Base-by-base conservation (phyloP, 37 sponge, comb jelly and placozoan species). In the Dysidea cf. avara region DNA sequence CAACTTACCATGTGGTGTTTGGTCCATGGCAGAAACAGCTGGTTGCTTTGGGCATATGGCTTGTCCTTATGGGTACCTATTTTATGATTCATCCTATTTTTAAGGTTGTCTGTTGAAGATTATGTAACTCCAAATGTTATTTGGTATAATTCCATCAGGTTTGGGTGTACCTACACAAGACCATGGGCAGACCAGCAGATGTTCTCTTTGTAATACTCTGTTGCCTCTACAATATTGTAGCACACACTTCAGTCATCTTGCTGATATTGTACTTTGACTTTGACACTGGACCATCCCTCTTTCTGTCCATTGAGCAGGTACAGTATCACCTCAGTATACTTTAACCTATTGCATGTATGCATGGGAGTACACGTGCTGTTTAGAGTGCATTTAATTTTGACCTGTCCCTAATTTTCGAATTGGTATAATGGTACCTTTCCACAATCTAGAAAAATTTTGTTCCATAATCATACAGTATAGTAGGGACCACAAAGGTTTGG, bases 281-380 rank as follows among this genome's bases (percentile, higher is more conserved):
- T 7, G 75, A 76, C 2, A 81, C 87, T 5, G 87, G 72, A 0
- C 73, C 92, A 0, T 31, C 92, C 0, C 47, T 86, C 0, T 62
- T 83, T 18, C 75, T 92, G 61, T 56, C 80, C 17, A 53, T 87
- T 3, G 92, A 92, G 47, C 87, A 87, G 75, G 91, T 89, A n/a
- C n/a, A n/a, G n/a, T n/a, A n/a, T n/a, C n/a, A n/a, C n/a, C n/a
- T n/a, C n/a, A n/a, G n/a, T n/a, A n/a, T n/a, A n/a, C n/a, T n/a
- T n/a, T n/a, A n/a, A n/a, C n/a, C n/a, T n/a, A n/a, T n/a, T n/a
- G n/a, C n/a, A n/a, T n/a, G n/a, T n/a, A n/a, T n/a, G n/a, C n/a
- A n/a, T n/a, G n/a, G n/a, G n/a, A n/a, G n/a, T n/a, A n/a, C n/a
- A n/a, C n/a, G n/a, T n/a, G n/a, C n/a, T n/a, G n/a, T n/a, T n/a